Percentiles rank a stretch among this genome's conserved stretches.
Conservation (phyloP, 2,113 vertebrate genomes). For the Columbina picui region DNA sequence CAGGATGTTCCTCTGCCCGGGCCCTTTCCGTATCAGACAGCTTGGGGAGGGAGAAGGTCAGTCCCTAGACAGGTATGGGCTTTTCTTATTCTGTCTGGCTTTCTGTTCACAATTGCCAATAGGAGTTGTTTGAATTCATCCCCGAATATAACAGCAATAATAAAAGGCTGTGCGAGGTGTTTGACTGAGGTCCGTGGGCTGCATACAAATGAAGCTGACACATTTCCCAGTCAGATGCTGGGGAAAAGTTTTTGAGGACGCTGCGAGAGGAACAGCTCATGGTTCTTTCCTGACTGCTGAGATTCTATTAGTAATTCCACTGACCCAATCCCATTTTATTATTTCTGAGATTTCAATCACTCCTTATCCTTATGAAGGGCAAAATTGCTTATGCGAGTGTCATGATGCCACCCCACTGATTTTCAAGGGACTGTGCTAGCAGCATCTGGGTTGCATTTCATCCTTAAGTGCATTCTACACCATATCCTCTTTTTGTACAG, state of each 20-base stretch:
- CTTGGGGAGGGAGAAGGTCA: neutral
- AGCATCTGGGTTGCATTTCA: fast-evolving
- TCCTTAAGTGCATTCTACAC: neutral
- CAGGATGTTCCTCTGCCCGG: neutral
- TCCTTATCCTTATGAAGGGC: neutral
- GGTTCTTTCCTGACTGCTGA: neutral
- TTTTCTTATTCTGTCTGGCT: neutral
- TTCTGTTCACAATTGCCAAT: neutral
- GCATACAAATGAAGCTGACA: neutral
- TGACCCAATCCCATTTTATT: neutral
- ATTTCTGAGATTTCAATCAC: neutral
- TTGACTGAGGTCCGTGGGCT: neutral
- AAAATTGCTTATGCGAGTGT: neutral
- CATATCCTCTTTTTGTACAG: neutral
- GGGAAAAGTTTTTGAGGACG: neutral
- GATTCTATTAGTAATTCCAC: neutral
- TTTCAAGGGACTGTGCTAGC: neutral
- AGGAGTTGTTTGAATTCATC: neutral
- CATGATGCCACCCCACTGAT: neutral
- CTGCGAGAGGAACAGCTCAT: neutral
- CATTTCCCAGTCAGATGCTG: neutral
- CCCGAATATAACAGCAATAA: neutral
- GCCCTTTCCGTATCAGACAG: neutral
- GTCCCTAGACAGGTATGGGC: neutral
- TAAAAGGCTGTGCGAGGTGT: neutral